A percentile compares a stretch with the other conserved stretches of the same genome.
Evolutionary conservation across 92 coral and sea anemone species (phyloP).

Genomic region (Epizoanthus stellaris): DNA sequence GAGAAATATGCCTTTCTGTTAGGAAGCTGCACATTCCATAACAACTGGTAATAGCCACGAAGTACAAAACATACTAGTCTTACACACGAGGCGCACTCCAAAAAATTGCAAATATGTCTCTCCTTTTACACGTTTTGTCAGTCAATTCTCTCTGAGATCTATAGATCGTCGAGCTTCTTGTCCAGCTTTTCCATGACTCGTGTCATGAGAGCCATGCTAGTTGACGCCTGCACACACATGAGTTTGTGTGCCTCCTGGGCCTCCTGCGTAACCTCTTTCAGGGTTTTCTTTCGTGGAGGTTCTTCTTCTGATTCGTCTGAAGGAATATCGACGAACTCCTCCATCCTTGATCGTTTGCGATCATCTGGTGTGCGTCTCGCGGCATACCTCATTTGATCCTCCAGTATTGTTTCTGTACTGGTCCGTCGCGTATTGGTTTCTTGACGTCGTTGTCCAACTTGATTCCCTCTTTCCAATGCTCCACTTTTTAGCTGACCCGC

Average conservation of each 20-base stretch:
- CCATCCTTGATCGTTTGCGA: conserved; percentile 18
- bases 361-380: conserved; percentile 15
- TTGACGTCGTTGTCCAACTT: background rate
- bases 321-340: conserved; percentile 3
- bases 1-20: too few species aligned
- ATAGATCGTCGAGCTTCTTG: background rate
- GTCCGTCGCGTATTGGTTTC: background rate
- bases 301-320: conserved; percentile 13
- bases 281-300: conserved; percentile 14
- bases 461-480: background rate
- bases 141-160: too few species aligned
- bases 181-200: conserved; percentile 21
- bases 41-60: too few species aligned
- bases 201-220: conserved; percentile 15
- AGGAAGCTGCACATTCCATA: too few species aligned
- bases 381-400: conserved; percentile 39
- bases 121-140: too few species aligned
- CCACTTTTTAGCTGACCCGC: background rate
- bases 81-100: too few species aligned
- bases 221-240: conserved; percentile 20
- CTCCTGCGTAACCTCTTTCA: conserved; percentile 29
- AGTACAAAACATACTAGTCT: too few species aligned
- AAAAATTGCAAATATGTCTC: too few species aligned
- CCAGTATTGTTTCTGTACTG: conserved; percentile 1
- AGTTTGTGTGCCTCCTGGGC: conserved; percentile 40